These are phyloP conservation scores for Drusus annulatus DNA, from an alignment of 1,140 invertebrate genomes.

Conservation along the genomic window DNA sequence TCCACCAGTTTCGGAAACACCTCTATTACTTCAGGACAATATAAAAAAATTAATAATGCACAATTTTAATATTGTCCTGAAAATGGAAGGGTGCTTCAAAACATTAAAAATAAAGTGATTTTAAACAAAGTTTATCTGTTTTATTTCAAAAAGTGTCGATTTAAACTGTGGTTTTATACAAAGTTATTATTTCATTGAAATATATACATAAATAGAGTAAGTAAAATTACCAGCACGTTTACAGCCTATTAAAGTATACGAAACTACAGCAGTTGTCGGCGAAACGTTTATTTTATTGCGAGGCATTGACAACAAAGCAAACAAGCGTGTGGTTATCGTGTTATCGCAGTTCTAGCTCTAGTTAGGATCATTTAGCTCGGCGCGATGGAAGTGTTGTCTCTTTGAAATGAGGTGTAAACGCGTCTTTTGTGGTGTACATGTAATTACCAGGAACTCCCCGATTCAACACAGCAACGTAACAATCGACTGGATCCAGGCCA, in stretches of 20 bases:
- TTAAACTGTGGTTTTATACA: too few relatives aligned
- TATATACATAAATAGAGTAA: too few relatives aligned
- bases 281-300: constrained; percentile 8
- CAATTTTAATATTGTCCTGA: too few relatives aligned
- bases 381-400: not conserved
- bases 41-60: too few relatives aligned
- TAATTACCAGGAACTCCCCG: not conserved
- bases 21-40: too few relatives aligned
- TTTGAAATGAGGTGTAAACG: constrained; percentile 23
- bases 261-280: not conserved
- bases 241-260: not conserved
- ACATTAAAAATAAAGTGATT: too few relatives aligned
- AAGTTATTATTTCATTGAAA: too few relatives aligned
- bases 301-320: constrained; percentile 2
- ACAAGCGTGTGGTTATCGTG: not conserved
- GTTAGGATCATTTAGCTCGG: constrained; percentile 5
- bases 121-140: too few relatives aligned
- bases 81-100: too few relatives aligned
- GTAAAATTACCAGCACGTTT: too few relatives aligned
- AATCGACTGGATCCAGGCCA: not conserved
- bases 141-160: too few relatives aligned
- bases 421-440: not conserved
- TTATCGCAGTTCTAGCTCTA: constrained; percentile 30
- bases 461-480: not conserved
- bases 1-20: too few relatives aligned